A percentile compares a stretch with the other conserved stretches of the same genome.
These are phyloP conservation scores for Lepidostoma basale DNA, from an alignment of 1,140 invertebrate species.

Conservation along the genomic window DNA sequence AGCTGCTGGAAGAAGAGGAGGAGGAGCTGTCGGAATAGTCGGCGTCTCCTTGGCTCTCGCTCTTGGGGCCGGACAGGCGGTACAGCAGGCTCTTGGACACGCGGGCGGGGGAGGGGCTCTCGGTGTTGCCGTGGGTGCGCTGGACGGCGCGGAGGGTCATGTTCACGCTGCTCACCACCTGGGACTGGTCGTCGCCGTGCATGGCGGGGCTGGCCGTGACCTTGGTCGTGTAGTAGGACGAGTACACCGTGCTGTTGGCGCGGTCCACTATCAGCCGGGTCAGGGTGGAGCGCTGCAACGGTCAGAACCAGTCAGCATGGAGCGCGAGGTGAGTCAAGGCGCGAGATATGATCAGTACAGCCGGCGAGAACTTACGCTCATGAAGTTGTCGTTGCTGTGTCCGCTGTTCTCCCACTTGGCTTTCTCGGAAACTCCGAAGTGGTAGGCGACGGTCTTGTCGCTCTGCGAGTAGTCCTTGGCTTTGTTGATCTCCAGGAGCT, in stretches of 20 bases:
- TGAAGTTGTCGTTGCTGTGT: constrained; percentile 60
- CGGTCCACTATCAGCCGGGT: constrained; percentile 62
- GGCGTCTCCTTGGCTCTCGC: neutral
- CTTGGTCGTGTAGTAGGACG: constrained; percentile 64
- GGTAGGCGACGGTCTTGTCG: constrained; percentile 63
- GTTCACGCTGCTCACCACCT: constrained; percentile 64
- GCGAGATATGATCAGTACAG: neutral
- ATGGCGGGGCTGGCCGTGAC: constrained; percentile 62
- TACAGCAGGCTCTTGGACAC: constrained; percentile 65
- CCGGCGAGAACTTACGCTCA: constrained; percentile 51
- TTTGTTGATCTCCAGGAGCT: constrained; percentile 68
- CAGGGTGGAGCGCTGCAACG: constrained; percentile 57
- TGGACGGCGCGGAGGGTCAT: constrained; percentile 59
- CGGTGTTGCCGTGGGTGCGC: constrained; percentile 51
- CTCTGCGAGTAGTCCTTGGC: constrained; percentile 71
- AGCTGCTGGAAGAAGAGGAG: constrained; percentile 20
- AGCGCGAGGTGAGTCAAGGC: neutral
- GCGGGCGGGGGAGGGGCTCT: constrained; percentile 52
- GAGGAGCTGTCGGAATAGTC: constrained; percentile 20
- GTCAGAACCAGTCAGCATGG: neutral
- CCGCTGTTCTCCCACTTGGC: constrained; percentile 61
- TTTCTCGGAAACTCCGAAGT: constrained; percentile 63
- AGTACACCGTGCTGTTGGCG: constrained; percentile 66
- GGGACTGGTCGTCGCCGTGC: constrained; percentile 64
- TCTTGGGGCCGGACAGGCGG: constrained; percentile 35